phyloP scores from a whole-genome alignment of 2,888 invertebrate genomes.

The Galerucella calmariensis region DNA sequence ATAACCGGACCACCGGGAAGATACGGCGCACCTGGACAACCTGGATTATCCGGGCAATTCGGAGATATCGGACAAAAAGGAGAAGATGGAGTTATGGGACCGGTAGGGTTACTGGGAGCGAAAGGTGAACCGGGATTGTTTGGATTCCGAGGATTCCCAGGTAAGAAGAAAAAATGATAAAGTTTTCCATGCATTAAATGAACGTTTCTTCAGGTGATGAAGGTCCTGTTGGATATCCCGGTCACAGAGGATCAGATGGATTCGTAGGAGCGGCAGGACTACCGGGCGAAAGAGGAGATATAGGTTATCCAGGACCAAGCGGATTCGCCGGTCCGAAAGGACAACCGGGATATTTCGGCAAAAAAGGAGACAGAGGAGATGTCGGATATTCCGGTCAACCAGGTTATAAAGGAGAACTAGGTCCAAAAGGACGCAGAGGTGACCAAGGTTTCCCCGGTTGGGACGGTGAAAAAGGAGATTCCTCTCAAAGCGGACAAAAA shows the following conservation, averaged over 20 bases:
- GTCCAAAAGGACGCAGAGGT: slow-evolving; percentile 61
- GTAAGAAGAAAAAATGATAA: slow-evolving; percentile 36
- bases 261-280: slow-evolving; percentile 68
- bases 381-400: slow-evolving; percentile 63
- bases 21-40: slow-evolving; percentile 53
- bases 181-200: not conserved
- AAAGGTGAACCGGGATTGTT: slow-evolving; percentile 58
- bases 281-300: slow-evolving; percentile 65
- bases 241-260: slow-evolving; percentile 58
- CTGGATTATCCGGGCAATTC: slow-evolving; percentile 55
- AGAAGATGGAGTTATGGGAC: slow-evolving; percentile 57
- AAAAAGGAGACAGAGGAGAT: slow-evolving; percentile 61
- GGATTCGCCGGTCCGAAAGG: slow-evolving; percentile 60
- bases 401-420: slow-evolving; percentile 53
- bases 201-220: slow-evolving; percentile 46
- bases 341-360: slow-evolving; percentile 48
- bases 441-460: slow-evolving; percentile 62
- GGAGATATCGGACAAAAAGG: slow-evolving; percentile 62
- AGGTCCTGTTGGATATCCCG: slow-evolving; percentile 63
- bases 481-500: slow-evolving; percentile 71
- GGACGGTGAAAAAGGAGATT: slow-evolving; percentile 68
- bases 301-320: slow-evolving; percentile 58
- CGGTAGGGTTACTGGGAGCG: slow-evolving; percentile 55
- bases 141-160: slow-evolving; percentile 54
- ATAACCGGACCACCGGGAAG: slow-evolving; percentile 59